Evolutionary conservation across 2,113 vertebrate species (phyloP).

Genomic region (Plestiodon gilberti): DNA sequence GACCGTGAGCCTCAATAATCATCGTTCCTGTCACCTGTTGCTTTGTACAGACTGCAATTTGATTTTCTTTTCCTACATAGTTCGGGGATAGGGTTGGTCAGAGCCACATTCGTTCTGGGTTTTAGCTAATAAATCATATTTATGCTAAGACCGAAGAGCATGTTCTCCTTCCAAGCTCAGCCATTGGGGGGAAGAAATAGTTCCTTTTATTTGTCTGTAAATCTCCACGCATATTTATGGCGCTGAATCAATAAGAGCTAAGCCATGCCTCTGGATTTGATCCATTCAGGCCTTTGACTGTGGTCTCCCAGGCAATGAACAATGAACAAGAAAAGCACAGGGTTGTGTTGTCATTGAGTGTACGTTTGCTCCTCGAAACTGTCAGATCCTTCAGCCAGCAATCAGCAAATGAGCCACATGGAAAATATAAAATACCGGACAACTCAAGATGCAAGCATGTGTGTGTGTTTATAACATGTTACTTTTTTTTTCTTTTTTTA

Average conservation of each 20-base stretch:
- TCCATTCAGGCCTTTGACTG: conserved; percentile 21
- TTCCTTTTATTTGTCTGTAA: conserved; percentile 62
- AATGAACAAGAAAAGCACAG: conserved; percentile 1
- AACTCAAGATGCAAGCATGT: background rate
- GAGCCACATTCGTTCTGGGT: conserved; percentile 39
- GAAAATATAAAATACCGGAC: conserved; percentile 9
- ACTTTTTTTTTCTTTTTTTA: background rate
- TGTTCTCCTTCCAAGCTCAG: conserved; percentile 46
- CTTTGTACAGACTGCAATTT: background rate
- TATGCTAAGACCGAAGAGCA: conserved; percentile 40
- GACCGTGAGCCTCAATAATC: background rate
- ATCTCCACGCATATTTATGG: conserved; percentile 46
- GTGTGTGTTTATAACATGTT: background rate
- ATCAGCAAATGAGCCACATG: conserved; percentile 33
- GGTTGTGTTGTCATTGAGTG: background rate
- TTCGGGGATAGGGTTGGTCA: conserved; percentile 29
- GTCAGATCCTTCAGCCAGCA: conserved; percentile 48
- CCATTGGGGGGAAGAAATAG: conserved; percentile 34
- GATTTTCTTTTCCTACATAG: conserved; percentile 18
- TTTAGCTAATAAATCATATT: conserved; percentile 57
- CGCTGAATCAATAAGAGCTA: conserved; percentile 51
- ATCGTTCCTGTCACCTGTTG: background rate
- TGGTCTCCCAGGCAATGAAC: conserved; percentile 38
- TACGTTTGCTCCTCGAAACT: conserved; percentile 11
- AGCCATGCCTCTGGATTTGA: conserved; percentile 21